Evolutionary conservation across 2,888 invertebrate genomes (phyloP), one percentile per base, ranked within the genome.

Genomic region (Troides aeacus): DNA sequence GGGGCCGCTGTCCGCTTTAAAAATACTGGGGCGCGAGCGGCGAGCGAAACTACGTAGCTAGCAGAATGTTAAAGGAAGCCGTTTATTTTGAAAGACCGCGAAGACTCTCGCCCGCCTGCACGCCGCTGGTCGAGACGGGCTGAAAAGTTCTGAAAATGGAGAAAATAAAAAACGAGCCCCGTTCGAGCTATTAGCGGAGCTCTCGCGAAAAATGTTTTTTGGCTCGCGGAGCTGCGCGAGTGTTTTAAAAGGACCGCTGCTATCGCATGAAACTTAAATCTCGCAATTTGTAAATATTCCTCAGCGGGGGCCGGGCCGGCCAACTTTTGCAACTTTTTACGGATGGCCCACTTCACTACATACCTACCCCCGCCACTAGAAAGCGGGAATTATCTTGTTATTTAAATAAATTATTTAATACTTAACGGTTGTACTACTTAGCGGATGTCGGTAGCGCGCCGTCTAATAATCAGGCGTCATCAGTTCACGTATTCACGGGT

Each of bases 1-100:
- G 86, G 84, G 89, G 84, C 50, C 79, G 84, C 84, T 89, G 89
- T 87, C 90, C 90, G 92, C 85, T 91, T 91, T 90, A 90, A 92
- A 92, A 92, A 92, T 90, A 90, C 89, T 84, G 83, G 87, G 85
- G 85, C 86, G 85, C 84, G 81, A 84, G 81, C 80, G 69, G 73
- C 72, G 68, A 70, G 72, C 76, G 79, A 85, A 87, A 86, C 88
- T 87, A 85, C 86, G 81, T 81, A 82, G 83, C 81, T 80, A 83
- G 85, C 85, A 84, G 82, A 87, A 85, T 80, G 85, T 80, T 85
- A 84, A 86, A 88, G 85, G 88, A 88, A 88, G 84, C 86, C 85
- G 88, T 89, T 89, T 89, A 88, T 89, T 88, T 88, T 87, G 84
- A 86, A 86, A 89, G 84, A 84, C 83, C 86, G 80, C 75, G 75